These are phyloP conservation scores for Orthosia gothica DNA, from an alignment of 2,888 invertebrate genomes.

Conservation along the genomic window DNA sequence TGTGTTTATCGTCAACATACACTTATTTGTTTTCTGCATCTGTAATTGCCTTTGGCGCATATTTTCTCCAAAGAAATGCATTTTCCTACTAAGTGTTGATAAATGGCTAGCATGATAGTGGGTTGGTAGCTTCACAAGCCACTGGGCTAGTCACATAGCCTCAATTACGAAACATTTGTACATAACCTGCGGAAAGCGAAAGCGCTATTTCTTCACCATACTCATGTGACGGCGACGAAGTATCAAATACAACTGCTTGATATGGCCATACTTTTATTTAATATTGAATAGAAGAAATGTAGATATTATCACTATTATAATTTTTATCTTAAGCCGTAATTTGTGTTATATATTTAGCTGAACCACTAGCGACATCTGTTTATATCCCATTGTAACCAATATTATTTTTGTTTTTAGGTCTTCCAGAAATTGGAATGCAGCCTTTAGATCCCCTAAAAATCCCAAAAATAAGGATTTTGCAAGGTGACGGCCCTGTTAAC, in stretches of 20 bases:
- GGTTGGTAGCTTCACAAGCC: conserved; percentile 78
- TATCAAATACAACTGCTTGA: conserved; percentile 67
- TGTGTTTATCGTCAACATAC: background rate
- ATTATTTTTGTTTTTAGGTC: conserved; percentile 78
- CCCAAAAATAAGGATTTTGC: conserved; percentile 92
- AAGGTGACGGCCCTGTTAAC: conserved; percentile 93
- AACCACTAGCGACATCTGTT: conserved; percentile 46
- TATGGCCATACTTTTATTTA: conserved; percentile 46
- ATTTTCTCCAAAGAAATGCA: conserved; percentile 11
- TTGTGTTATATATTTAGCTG: background rate
- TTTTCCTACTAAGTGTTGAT: conserved; percentile 45
- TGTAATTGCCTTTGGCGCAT: background rate
- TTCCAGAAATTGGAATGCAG: conserved; percentile 92
- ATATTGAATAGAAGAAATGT: conserved; percentile 11
- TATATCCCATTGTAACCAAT: background rate
- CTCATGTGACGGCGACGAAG: conserved; percentile 76
- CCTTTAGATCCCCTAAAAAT: conserved; percentile 93
- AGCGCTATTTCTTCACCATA: conserved; percentile 89
- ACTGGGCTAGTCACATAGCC: conserved; percentile 86
- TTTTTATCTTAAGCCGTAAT: background rate
- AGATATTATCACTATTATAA: background rate
- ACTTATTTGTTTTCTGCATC: background rate
- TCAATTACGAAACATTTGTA: conserved; percentile 89
- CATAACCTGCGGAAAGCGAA: conserved; percentile 90
- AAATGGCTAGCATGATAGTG: conserved; percentile 54